A percentile compares a stretch with the other conserved stretches of the same genome.
Conservation (phyloP, 1,140 invertebrate species). For the Rhyacophila brunnea region DNA sequence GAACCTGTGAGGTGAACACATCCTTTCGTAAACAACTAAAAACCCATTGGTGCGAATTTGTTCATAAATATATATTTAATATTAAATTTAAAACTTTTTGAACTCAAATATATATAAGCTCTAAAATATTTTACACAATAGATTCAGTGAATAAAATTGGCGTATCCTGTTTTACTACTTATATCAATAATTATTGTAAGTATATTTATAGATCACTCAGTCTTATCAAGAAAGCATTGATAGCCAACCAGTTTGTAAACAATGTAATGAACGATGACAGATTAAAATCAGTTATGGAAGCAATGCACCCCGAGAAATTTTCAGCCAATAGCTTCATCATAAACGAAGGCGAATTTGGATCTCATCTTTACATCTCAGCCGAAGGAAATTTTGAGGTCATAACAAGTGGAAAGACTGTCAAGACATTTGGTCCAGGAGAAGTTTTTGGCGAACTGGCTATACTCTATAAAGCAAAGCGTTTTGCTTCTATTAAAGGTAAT, state of each 20-base stretch:
- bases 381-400: conserved; percentile 85
- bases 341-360: conserved; percentile 80
- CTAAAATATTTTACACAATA: no score
- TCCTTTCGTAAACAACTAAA: no score
- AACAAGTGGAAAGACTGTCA: conserved; percentile 74
- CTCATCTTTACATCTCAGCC: conserved; percentile 78
- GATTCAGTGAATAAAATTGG: no score
- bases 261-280: conserved; percentile 85
- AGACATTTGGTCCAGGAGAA: conserved; percentile 77
- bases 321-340: conserved; percentile 77
- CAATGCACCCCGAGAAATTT: conserved; percentile 83
- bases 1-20: no score
- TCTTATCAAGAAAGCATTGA: conserved; percentile 61
- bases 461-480: conserved; percentile 88
- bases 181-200: no score
- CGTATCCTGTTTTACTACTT: no score
- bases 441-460: conserved; percentile 94
- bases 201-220: conserved; percentile 50
- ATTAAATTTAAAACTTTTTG: no score
- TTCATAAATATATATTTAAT: no score
- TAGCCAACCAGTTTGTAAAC: conserved; percentile 89
- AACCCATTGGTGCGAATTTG: no score
- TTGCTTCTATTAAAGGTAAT: conserved; percentile 79
- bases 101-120: no score
- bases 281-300: conserved; percentile 79